A percentile compares a stretch with the other conserved stretches of the same genome.
Conservation (phyloP, 2,797 vertebrate genomes). For the Ceryle rudis region DNA sequence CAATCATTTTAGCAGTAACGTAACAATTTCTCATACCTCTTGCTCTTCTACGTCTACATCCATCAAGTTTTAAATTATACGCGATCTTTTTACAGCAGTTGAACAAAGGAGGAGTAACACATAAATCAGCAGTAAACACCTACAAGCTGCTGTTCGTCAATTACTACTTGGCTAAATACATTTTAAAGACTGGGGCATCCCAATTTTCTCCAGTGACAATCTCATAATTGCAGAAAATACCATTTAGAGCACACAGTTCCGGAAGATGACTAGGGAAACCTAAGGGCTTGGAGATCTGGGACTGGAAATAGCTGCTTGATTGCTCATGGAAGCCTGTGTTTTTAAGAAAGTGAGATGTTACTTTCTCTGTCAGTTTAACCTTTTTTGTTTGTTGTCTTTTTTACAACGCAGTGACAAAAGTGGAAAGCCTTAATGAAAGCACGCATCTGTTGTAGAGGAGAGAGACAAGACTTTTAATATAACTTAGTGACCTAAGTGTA, state of each 20-base stretch:
- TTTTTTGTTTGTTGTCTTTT: neutral
- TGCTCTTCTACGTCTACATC: neutral
- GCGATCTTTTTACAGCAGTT: conserved; percentile 12
- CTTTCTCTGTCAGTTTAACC: neutral
- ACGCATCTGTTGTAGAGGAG: neutral
- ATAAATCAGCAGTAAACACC: conserved; percentile 9
- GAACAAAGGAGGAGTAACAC: neutral
- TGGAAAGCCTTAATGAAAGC: neutral
- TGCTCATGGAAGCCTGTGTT: neutral
- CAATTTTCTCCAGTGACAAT: neutral
- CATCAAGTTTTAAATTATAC: conserved; percentile 3
- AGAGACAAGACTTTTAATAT: neutral
- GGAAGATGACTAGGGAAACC: neutral
- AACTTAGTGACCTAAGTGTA: neutral
- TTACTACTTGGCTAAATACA: conserved; percentile 21
- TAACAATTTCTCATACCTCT: neutral
- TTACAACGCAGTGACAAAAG: neutral
- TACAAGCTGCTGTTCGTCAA: neutral
- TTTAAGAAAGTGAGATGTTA: neutral
- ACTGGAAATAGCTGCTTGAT: neutral
- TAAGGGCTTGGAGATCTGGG: neutral
- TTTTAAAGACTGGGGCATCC: conserved; percentile 21
- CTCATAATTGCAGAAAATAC: neutral
- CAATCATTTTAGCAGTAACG: neutral
- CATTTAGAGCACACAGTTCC: neutral